Percentiles rank a stretch among this genome's conserved stretches.
Evolutionary conservation across 2,113 vertebrate genomes (phyloP).

Genomic region (Platysteira castanea): DNA sequence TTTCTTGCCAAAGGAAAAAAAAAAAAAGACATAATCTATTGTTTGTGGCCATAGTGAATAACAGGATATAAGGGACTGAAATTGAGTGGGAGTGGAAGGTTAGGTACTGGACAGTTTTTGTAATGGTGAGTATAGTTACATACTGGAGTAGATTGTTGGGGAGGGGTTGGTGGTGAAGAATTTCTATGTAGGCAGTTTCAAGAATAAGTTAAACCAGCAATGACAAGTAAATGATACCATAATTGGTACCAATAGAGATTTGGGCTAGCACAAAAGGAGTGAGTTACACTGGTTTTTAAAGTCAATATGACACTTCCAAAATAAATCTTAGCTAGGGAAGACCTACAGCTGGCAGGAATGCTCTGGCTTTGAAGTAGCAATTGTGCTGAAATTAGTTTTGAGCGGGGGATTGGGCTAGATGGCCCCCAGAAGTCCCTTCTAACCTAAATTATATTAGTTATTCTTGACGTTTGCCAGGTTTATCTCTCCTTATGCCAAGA

Average conservation of each 20-base stretch:
- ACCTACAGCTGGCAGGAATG: neutral
- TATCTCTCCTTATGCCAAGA: neutral
- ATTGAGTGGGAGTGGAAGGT: neutral
- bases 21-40: neutral
- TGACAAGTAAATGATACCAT: neutral
- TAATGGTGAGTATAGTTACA: neutral
- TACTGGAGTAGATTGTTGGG: neutral
- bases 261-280: neutral
- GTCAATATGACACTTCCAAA: neutral
- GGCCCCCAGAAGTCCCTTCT: neutral
- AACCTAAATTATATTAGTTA: neutral
- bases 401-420: fast-evolving
- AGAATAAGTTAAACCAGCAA: neutral
- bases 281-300: neutral
- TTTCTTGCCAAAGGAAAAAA: neutral
- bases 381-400: neutral
- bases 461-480: neutral
- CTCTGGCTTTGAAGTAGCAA: neutral
- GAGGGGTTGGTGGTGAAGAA: neutral
- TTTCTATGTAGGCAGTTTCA: neutral
- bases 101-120: neutral
- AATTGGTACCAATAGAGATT: neutral
- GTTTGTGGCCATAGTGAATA: neutral
- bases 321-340: neutral
- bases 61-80: neutral